Evolutionary conservation across 1,140 invertebrate species (phyloP).

Genomic region (Laupala kohalensis): DNA sequence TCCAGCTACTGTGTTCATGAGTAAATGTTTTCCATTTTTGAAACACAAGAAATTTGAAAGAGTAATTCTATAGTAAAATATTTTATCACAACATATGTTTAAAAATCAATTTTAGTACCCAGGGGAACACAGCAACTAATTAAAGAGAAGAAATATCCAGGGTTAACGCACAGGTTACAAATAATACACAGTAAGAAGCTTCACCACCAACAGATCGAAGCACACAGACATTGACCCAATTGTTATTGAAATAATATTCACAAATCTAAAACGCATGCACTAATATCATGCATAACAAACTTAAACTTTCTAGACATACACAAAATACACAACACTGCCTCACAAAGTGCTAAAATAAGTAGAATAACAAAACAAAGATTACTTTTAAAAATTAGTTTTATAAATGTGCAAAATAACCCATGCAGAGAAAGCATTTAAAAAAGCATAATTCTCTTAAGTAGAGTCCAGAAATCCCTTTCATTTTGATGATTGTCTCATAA

Average conservation of each 20-base stretch:
- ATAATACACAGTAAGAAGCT: not conserved
- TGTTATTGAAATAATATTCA: not conserved
- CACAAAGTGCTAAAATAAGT: not conserved
- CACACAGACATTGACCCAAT: not conserved
- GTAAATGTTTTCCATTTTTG: not conserved
- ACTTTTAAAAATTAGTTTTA: not conserved
- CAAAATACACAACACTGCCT: not conserved
- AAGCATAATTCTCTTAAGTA: not conserved
- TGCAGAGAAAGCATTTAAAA: not conserved
- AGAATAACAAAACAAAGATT: not conserved
- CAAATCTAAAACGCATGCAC: not conserved
- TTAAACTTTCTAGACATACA: not conserved
- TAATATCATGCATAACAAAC: not conserved
- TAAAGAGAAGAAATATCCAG: not conserved
- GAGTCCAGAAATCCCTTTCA: slow-evolving; percentile 16
- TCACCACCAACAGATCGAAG: not conserved
- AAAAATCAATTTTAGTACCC: too few relatives aligned
- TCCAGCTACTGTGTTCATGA: not conserved
- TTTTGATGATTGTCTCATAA: not conserved
- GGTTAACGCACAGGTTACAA: not conserved
- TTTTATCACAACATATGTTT: too few relatives aligned
- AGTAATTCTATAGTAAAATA: too few relatives aligned
- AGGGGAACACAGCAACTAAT: not conserved
- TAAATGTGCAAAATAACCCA: not conserved
- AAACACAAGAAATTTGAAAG: too few relatives aligned